Conservation (phyloP, 2,797 vertebrate genomes). For the Mormyrus hasselquistii region DNA sequence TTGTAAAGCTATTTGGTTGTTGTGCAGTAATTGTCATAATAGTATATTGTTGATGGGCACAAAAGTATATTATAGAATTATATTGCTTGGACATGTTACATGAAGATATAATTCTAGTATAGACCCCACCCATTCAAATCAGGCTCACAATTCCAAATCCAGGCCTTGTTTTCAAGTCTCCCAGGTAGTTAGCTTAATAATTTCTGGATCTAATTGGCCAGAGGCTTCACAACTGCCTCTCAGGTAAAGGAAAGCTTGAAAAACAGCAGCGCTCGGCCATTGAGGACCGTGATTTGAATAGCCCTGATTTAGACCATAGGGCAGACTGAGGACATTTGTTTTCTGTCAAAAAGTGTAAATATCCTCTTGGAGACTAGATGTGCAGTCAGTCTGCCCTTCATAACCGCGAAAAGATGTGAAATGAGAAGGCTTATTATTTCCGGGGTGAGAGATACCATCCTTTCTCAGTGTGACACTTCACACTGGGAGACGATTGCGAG, state of each 20-base stretch:
- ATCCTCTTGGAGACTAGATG: neutral
- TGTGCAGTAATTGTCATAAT: neutral
- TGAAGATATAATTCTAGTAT: neutral
- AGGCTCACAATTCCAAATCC: no score
- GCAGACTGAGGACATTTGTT: neutral
- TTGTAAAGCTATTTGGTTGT: neutral
- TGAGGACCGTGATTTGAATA: no score
- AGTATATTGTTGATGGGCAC: neutral
- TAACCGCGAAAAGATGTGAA: neutral
- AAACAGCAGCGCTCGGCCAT: no score
- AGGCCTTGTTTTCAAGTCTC: no score
- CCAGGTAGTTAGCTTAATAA: no score
- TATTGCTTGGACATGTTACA: neutral
- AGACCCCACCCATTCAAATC: neutral
- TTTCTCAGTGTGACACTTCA: neutral
- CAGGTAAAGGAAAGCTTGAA: no score
- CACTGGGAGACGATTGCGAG: neutral
- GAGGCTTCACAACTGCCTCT: no score
- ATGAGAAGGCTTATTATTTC: neutral
- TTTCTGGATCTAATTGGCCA: no score
- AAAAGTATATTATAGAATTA: neutral
- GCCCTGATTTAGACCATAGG: neutral
- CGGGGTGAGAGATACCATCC: neutral
- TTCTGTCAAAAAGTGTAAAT: neutral
- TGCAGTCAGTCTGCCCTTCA: neutral